phyloP scores from a whole-genome alignment of 2,113 vertebrate genomes.

The Aptenodytes patagonicus region DNA sequence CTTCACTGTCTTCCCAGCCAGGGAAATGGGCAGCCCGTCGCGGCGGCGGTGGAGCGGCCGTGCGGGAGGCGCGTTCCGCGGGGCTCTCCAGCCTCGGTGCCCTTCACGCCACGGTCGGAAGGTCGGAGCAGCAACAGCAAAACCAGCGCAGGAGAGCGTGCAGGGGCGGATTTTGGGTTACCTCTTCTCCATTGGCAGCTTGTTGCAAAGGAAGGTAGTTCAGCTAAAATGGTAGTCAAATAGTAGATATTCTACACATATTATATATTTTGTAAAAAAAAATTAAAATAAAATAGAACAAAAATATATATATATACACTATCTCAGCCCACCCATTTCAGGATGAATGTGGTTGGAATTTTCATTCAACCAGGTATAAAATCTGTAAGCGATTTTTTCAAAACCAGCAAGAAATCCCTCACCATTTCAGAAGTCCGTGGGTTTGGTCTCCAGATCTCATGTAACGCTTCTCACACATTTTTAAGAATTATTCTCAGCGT shows the following conservation, averaged over 20 bases:
- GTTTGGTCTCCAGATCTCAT: slow-evolving; percentile 33
- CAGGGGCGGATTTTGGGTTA: not conserved
- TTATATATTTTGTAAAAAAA: slow-evolving; percentile 69
- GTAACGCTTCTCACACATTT: slow-evolving; percentile 29
- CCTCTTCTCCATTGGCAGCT: slow-evolving; percentile 55
- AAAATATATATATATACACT: slow-evolving; percentile 19
- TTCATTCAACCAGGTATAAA: slow-evolving; percentile 36
- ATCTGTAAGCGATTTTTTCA: slow-evolving; percentile 11
- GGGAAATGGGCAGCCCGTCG: not conserved
- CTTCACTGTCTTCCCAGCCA: slow-evolving; percentile 43
- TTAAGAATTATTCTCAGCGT: slow-evolving; percentile 17
- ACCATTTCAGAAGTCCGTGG: not conserved
- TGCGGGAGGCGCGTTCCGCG: not conserved
- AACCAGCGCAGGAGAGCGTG: not conserved
- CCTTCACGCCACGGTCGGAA: not conserved
- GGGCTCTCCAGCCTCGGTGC: not conserved
- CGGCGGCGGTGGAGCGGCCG: not conserved
- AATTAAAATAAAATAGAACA: slow-evolving; percentile 38
- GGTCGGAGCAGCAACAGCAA: not conserved
- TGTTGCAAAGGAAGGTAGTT: not conserved
- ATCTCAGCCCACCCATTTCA: slow-evolving; percentile 43
- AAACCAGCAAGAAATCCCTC: slow-evolving; percentile 58
- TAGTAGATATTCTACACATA: slow-evolving; percentile 67
- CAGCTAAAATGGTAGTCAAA: slow-evolving; percentile 46
- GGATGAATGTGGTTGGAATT: slow-evolving; percentile 57